Conservation (phyloP, 2,113 vertebrate genomes). For the Sialia sialis region DNA sequence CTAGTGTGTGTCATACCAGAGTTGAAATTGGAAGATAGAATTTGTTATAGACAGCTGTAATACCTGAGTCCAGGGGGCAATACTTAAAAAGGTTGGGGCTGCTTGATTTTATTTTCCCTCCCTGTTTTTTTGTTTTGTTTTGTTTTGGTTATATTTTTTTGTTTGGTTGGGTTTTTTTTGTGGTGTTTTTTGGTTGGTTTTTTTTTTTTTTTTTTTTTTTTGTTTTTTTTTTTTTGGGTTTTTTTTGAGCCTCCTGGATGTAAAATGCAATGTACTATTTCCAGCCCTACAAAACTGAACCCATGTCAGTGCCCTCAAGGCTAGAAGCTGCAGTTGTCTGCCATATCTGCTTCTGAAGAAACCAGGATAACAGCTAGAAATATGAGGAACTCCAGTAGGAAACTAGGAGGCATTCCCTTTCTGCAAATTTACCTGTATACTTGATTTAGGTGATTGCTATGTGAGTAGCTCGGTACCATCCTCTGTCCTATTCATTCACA, state of each 20-base stretch:
- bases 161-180: no score
- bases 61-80: neutral
- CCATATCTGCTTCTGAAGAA: neutral
- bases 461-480: neutral
- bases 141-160: no score
- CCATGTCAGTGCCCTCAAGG: neutral
- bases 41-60: neutral
- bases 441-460: neutral
- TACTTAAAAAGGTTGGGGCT: neutral
- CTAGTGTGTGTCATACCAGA: neutral
- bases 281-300: neutral
- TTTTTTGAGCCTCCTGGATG: neutral
- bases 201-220: neutral
- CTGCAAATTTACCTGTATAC: neutral
- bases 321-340: neutral
- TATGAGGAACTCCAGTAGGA: fast-evolving
- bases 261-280: neutral
- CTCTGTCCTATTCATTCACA: neutral
- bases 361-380: neutral
- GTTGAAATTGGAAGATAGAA: neutral
- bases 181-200: no score
- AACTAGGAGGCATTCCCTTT: neutral
- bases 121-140: neutral
- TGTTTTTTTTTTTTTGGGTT: no score
- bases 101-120: fast-evolving